Base-by-base conservation (phyloP, 2,113 vertebrate genomes). In the Chaetodon auriga region DNA sequence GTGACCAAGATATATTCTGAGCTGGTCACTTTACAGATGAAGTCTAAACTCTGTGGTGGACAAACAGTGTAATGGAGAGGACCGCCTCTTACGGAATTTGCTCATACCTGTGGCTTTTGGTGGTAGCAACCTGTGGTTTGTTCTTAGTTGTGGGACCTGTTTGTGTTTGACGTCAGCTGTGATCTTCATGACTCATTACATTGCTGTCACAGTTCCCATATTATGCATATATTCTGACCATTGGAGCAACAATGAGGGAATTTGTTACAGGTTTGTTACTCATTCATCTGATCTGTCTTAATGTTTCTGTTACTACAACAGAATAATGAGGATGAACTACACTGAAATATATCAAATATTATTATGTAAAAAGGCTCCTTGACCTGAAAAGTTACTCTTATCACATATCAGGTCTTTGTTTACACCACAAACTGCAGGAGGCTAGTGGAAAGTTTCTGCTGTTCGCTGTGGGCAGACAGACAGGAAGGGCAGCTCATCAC, bases 341-440 rank as follows among this genome's bases (percentile, higher is more conserved):
- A 0, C 2, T 30, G 49, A 68, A 83, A 55, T 68, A 68, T 57
- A 68, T 41, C 13, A 7, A 68, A 69, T 12, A 1, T 5, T 66
- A 86, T 58, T n/a, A 30, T 62, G n/a, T 11, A 19, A 10, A 61
- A 65, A 80, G 21, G 18, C 48, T 77, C n/a, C 3, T 62, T 65
- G 13, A 72, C 35, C 25, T 77, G 5, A 25, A 14, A 72, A 7
- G 16, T 25, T 6, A 1, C 12, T 76, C 1, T 64, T 45, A 75
- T 83, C 53, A 0, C 53, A 65, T 41, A 53, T 76, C 78, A 68
- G 65, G 25, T 84, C 68, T 86, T 75, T 93, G 85, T 92, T 89
- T 91, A 76, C 85, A 87, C 72, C 49, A 85, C 81, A 88, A 85
- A 89, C 78, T 53, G 64, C 66, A 66, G 68, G 30, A 35, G 35